Percentiles rank a stretch among this genome's conserved stretches.
Conservation (phyloP, 2,888 invertebrate species). For the Orthosia cruda region DNA sequence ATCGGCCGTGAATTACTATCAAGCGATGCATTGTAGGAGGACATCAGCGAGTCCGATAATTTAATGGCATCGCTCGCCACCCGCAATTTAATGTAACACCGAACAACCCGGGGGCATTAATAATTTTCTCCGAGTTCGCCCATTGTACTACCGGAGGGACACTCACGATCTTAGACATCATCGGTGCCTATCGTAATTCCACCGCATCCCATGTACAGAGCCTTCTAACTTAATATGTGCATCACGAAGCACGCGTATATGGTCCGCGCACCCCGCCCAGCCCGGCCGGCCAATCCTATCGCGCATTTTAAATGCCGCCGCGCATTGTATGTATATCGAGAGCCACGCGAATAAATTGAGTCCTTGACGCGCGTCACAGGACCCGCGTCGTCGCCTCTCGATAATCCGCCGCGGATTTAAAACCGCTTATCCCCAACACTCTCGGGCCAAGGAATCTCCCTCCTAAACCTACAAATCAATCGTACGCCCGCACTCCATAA, state of each 20-base stretch:
- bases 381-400: constrained; percentile 65
- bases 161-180: constrained; percentile 86
- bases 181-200: constrained; percentile 87
- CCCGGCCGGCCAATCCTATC: constrained; percentile 88
- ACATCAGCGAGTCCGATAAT: constrained; percentile 81
- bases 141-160: constrained; percentile 83
- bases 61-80: constrained; percentile 81
- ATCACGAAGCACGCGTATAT: constrained; percentile 90
- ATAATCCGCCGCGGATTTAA: constrained; percentile 72
- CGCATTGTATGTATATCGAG: constrained; percentile 91
- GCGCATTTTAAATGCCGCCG: constrained; percentile 86
- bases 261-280: constrained; percentile 85
- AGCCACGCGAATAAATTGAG: constrained; percentile 88
- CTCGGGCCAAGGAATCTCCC: constrained; percentile 80
- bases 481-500: constrained; percentile 90
- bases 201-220: constrained; percentile 87
- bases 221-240: constrained; percentile 91
- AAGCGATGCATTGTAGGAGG: constrained; percentile 69
- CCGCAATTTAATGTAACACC: constrained; percentile 84
- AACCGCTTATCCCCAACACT: constrained; percentile 83
- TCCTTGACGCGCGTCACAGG: constrained; percentile 80
- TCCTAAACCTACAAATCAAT: constrained; percentile 90
- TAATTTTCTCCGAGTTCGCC: constrained; percentile 80
- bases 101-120: constrained; percentile 80
- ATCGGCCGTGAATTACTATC: constrained; percentile 75